phyloP scores from a whole-genome alignment of 2,888 invertebrate species.

The Loripinus fragilis region DNA sequence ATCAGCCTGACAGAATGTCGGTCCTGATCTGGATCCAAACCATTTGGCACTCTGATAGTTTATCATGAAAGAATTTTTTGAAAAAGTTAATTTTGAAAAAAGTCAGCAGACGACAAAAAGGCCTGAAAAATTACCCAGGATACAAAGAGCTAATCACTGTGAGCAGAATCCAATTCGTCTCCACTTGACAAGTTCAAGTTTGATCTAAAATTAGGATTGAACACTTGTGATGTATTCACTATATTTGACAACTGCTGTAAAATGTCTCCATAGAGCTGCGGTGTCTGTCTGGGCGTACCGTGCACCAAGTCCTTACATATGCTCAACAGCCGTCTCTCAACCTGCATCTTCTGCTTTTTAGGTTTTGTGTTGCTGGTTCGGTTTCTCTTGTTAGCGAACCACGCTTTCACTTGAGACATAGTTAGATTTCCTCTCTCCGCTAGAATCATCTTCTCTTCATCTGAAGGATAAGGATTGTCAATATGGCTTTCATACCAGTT shows the following conservation, averaged over 20 bases:
- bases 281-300: slow-evolving; percentile 37
- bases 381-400: slow-evolving; percentile 81
- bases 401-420: slow-evolving; percentile 78
- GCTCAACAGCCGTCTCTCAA: slow-evolving; percentile 67
- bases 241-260: slow-evolving; percentile 72
- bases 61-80: too few relatives aligned
- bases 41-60: too few relatives aligned
- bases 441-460: slow-evolving; percentile 74
- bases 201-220: slow-evolving; percentile 42
- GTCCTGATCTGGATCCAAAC: too few relatives aligned
- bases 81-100: too few relatives aligned
- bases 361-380: slow-evolving; percentile 79
- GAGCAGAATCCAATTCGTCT: slow-evolving; percentile 45
- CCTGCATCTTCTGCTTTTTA: slow-evolving; percentile 73
- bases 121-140: too few relatives aligned
- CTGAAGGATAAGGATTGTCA: slow-evolving; percentile 77
- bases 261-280: slow-evolving; percentile 68
- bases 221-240: slow-evolving; percentile 67
- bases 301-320: slow-evolving; percentile 67
- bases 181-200: slow-evolving; percentile 32
- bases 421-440: slow-evolving; percentile 73
- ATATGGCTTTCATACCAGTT: slow-evolving; percentile 77
- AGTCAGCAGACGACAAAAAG: too few relatives aligned
- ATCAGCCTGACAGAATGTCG: too few relatives aligned
- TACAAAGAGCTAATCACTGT: slow-evolving; percentile 49